A percentile compares a stretch with the other conserved stretches of the same genome.
These are phyloP conservation scores for Turritopsis dohrnii DNA, from an alignment of 30 jellyfish, hydroid and myxozoan species.

Conservation along the genomic window DNA sequence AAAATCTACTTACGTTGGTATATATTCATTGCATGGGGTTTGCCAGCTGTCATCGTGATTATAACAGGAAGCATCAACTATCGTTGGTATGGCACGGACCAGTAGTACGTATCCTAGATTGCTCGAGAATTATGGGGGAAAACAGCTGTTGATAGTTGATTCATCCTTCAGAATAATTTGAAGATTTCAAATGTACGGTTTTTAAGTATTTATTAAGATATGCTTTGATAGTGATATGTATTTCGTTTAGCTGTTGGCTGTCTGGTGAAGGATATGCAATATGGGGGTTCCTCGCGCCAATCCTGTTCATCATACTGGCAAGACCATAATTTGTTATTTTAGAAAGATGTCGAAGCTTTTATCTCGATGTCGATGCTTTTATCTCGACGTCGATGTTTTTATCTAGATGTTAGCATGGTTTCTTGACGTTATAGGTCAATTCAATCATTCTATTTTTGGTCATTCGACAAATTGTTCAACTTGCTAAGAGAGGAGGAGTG, in stretches of 20 bases:
- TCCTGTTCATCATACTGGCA: conserved; percentile 5
- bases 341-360: background rate
- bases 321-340: background rate
- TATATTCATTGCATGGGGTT: conserved; percentile 35
- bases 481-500: conserved; percentile 13
- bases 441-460: conserved; percentile 8
- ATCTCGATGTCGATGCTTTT: background rate
- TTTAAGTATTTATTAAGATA: too few species aligned
- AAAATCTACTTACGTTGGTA: conserved; percentile 8
- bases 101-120: conserved; percentile 18
- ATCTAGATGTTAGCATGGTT: background rate
- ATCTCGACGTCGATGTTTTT: background rate
- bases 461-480: conserved; percentile 18
- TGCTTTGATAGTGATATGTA: background rate
- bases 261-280: conserved; percentile 19
- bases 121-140: background rate
- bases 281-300: conserved; percentile 41
- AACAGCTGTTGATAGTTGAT: too few species aligned
- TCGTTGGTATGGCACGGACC: conserved; percentile 10
- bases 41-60: conserved; percentile 12
- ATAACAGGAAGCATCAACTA: conserved; percentile 12
- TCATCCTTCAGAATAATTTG: too few species aligned
- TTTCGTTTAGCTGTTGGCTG: conserved; percentile 35
- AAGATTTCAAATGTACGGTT: too few species aligned
- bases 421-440: conserved; percentile 2